phyloP scores from a whole-genome alignment of 2,113 vertebrate species.

The Uria aalge region DNA sequence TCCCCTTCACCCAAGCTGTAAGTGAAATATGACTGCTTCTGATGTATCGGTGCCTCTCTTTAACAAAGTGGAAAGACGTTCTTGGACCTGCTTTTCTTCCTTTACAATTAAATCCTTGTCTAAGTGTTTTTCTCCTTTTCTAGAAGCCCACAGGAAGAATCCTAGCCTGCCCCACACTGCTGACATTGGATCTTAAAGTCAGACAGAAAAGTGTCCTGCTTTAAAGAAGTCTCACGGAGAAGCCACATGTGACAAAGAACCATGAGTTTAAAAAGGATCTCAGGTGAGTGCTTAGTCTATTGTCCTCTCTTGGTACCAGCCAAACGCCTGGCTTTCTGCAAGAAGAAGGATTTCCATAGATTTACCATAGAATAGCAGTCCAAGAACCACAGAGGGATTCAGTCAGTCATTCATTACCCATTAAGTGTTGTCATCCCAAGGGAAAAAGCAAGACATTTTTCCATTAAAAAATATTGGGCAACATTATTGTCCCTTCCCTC shows the following conservation, averaged over 20 bases:
- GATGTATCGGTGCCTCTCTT: neutral
- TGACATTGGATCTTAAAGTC: neutral
- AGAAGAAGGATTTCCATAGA: neutral
- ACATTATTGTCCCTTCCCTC: neutral
- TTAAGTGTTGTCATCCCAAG: neutral
- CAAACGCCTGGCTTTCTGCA: neutral
- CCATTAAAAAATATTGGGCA: neutral
- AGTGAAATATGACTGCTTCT: neutral
- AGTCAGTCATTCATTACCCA: fast-evolving
- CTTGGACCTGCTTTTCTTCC: neutral
- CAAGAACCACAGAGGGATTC: neutral
- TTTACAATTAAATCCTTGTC: neutral
- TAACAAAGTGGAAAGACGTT: neutral
- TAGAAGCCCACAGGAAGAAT: neutral
- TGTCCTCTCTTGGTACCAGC: neutral
- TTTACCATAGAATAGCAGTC: neutral
- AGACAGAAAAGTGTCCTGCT: neutral
- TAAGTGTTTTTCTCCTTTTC: neutral
- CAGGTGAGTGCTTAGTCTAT: neutral
- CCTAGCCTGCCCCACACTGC: fast-evolving
- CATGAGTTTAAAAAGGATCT: neutral
- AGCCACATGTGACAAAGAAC: neutral
- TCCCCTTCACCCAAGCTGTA: neutral
- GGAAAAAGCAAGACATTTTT: neutral
- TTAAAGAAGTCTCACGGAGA: neutral